phyloP scores from a whole-genome alignment of 2,113 vertebrate species.

The Spizaetus ornatus region DNA sequence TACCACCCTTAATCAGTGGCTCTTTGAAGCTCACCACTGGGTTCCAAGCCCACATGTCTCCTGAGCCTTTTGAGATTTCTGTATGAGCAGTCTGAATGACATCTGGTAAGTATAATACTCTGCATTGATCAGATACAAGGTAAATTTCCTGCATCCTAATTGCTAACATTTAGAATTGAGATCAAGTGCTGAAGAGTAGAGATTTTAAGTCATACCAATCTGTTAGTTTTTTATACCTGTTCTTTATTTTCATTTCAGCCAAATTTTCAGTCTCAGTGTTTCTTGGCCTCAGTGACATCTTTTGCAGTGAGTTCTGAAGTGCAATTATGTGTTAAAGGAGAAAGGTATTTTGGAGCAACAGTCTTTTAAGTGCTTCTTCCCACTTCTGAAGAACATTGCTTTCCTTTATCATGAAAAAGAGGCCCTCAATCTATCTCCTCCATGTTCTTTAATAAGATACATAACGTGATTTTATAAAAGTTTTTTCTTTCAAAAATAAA shows the following conservation, averaged over 20 bases:
- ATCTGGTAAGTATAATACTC: not conserved
- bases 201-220: not conserved
- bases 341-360: not conserved
- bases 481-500: not conserved
- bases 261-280: not conserved
- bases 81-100: not conserved
- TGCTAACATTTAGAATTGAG: not conserved
- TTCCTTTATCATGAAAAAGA: not conserved
- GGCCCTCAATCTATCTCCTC: not conserved
- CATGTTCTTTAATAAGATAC: not conserved
- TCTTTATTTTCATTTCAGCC: not conserved
- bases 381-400: not conserved
- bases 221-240: not conserved
- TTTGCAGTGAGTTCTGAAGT: not conserved
- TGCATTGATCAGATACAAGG: not conserved
- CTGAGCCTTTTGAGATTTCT: not conserved
- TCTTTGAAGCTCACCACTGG: not conserved
- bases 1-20: not conserved
- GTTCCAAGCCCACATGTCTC: not conserved
- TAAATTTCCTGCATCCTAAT: not conserved
- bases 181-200: not conserved
- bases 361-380: not conserved
- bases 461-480: not conserved
- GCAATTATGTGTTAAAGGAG: not conserved
- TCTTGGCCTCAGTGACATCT: not conserved